phyloP scores from a whole-genome alignment of 2,888 invertebrate genomes.

The Macrosoma leucophasiata region DNA sequence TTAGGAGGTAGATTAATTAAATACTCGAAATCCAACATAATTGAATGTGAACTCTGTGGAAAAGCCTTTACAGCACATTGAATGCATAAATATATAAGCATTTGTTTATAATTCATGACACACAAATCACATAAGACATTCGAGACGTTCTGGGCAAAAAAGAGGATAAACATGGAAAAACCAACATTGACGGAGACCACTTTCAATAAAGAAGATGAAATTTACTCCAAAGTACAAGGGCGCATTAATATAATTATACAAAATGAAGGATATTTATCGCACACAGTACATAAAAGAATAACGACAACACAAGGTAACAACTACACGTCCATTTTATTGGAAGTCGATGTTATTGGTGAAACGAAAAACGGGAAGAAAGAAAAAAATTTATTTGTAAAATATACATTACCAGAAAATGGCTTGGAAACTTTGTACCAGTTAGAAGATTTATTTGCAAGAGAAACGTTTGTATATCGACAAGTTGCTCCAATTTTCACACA shows the following conservation, averaged over 20 bases:
- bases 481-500: slow-evolving; percentile 32
- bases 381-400: slow-evolving; percentile 43
- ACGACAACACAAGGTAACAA: slow-evolving; percentile 36
- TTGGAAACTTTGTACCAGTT: slow-evolving; percentile 31
- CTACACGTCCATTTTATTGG: slow-evolving; percentile 37
- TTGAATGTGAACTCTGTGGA: no score
- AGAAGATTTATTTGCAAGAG: slow-evolving; percentile 36
- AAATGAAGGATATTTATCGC: slow-evolving; percentile 28
- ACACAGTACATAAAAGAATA: slow-evolving; percentile 27
- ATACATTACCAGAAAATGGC: slow-evolving; percentile 28
- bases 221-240: no score
- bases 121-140: no score
- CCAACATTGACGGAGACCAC: no score
- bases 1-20: no score
- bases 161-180: no score
- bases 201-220: no score
- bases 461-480: slow-evolving; percentile 39
- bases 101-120: no score
- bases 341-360: slow-evolving; percentile 36
- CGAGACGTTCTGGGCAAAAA: no score
- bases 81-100: no score
- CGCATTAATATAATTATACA: slow-evolving; percentile 28
- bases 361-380: slow-evolving; percentile 27
- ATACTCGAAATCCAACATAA: no score
- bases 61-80: no score